phyloP scores from a whole-genome alignment of 2,797 vertebrate genomes.

The Protosalanx chinensis region DNA sequence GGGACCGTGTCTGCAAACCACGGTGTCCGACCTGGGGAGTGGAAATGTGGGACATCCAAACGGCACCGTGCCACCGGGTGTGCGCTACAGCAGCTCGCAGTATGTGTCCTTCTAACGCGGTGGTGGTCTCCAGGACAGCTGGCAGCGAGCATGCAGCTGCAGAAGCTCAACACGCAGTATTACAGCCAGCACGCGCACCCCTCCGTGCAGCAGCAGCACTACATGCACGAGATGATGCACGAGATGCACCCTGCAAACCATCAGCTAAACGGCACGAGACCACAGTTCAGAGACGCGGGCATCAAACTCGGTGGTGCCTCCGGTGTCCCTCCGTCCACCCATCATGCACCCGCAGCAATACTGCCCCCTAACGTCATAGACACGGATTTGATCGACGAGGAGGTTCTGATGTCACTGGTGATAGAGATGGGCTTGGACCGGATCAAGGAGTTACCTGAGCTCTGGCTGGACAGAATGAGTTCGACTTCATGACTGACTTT shows the following conservation, averaged over 20 bases:
- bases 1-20: conserved; percentile 74
- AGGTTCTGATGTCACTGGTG: conserved; percentile 87
- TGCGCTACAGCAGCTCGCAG: conserved; percentile 78
- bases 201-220: conserved; percentile 78
- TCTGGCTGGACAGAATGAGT: conserved; percentile 88
- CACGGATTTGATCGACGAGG: conserved; percentile 88
- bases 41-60: conserved; percentile 69
- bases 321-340: conserved; percentile 69
- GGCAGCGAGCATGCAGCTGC: conserved; percentile 85
- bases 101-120: conserved; percentile 73
- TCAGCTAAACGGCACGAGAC: conserved; percentile 79
- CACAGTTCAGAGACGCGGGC: conserved; percentile 83
- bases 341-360: conserved; percentile 81
- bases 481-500: conserved; percentile 89
- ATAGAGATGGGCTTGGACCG: conserved; percentile 89
- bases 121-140: conserved; percentile 78
- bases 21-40: conserved; percentile 77
- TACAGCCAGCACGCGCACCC: conserved; percentile 81
- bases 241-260: conserved; percentile 80
- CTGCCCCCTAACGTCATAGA: conserved; percentile 89
- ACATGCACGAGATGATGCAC: conserved; percentile 82
- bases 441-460: conserved; percentile 86
- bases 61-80: conserved; percentile 71
- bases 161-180: conserved; percentile 88
- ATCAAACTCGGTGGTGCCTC: conserved; percentile 74